Evolutionary conservation across 2,888 invertebrate species (phyloP).

Genomic region (Temnothorax unifasciatus): DNA sequence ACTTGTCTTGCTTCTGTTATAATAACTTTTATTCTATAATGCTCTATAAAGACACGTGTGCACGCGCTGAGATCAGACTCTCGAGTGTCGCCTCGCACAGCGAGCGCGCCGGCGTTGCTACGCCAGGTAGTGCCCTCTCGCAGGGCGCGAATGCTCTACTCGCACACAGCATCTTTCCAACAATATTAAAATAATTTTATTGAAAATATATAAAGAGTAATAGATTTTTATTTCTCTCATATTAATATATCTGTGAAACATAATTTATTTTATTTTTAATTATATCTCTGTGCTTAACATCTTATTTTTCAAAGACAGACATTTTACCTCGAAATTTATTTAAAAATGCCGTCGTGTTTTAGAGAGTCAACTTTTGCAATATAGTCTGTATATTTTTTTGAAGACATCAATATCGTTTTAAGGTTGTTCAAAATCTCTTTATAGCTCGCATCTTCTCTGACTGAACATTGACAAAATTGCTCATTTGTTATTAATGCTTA

Average conservation of each 20-base stretch:
- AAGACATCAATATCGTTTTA: not conserved
- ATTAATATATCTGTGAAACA: not conserved
- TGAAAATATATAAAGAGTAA: not conserved
- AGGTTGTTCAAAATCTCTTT: not conserved
- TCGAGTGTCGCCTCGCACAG: no score
- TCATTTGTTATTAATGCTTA: not conserved
- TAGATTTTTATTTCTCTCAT: not conserved
- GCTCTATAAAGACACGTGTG: no score
- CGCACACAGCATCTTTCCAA: no score
- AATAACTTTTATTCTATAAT: no score
- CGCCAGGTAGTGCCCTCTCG: no score
- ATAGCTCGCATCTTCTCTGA: not conserved
- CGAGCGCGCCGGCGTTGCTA: no score
- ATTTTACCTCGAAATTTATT: not conserved
- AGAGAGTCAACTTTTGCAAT: not conserved
- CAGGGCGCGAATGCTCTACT: no score
- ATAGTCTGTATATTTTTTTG: not conserved
- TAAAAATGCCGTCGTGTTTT: not conserved
- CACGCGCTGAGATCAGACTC: no score
- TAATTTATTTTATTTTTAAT: not conserved
- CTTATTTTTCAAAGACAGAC: not conserved
- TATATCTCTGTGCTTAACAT: not conserved
- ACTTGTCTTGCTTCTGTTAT: no score
- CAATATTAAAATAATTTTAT: constrained; percentile 10
- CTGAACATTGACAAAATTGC: not conserved